A percentile compares a stretch with the other conserved stretches of the same genome.
phyloP scores from a whole-genome alignment of 92 coral and sea anemone species.

The Isaurus tuberculatus region DNA sequence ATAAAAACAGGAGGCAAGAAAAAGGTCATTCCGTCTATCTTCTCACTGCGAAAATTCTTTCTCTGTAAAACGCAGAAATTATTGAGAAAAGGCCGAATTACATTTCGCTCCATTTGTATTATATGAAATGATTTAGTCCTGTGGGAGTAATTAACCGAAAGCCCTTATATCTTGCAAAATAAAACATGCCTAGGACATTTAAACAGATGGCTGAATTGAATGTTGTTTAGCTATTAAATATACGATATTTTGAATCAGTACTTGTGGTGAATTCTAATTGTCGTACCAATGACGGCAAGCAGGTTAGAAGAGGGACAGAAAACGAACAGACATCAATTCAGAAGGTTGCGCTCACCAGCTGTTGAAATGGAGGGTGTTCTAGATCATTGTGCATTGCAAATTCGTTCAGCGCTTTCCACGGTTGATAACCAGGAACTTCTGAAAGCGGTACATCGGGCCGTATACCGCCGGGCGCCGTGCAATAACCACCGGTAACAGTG shows the following conservation, averaged over 20 bases:
- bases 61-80: neutral
- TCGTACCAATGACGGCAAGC: neutral
- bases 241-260: neutral
- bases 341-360: constrained; percentile 82
- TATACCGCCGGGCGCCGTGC: constrained; percentile 73
- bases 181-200: neutral
- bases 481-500: constrained; percentile 72
- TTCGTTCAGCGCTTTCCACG: constrained; percentile 98
- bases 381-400: constrained; percentile 97
- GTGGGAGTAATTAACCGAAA: neutral
- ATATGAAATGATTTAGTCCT: neutral
- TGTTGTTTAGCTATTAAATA: neutral
- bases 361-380: constrained; percentile 97
- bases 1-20: neutral
- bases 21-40: neutral
- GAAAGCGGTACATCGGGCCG: constrained; percentile 82
- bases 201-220: neutral
- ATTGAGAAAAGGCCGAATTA: neutral
- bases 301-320: neutral
- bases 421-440: constrained; percentile 92
- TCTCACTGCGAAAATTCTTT: neutral
- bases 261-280: neutral
- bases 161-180: neutral
- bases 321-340: constrained; percentile 8
- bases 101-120: neutral